Evolutionary conservation across 1,140 invertebrate genomes (phyloP), one percentile per base, ranked within the genome.

Genomic region (Ceratosolen solmsi): DNA sequence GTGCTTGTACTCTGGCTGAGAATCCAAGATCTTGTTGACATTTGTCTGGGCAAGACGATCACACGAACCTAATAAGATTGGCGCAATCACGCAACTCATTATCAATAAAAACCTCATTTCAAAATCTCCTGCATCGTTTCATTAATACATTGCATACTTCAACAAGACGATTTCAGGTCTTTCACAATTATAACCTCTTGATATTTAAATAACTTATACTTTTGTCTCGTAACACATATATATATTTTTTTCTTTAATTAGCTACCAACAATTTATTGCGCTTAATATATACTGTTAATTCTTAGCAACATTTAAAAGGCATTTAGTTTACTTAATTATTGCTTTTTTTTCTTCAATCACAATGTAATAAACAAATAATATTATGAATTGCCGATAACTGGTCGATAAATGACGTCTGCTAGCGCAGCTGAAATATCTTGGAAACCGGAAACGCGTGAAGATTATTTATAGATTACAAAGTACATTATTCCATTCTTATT

Each of bases 1-100:
- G 56, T 91, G 89, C 51, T 86, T 89, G 54, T 91, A 91, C 33
- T 90, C 89, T 0, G 89, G 88, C 56, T 87, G 88, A 25, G 91
- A 88, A 36, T 90, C 90, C 11, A 7, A n/a, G 9, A 30, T 70
- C 46, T 77, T 82, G n/a, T 91, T 91, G 13, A 65, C 65, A 68
- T 81, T 46, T 25, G 84, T 82, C 8, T 86, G 79, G 58, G 80
- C 49, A 54, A 87, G 84, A 83, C 84, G 84, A 76, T 85, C 38
- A 5, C 36, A 27, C 20, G 25, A 73, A 41, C 54, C 38, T 22
- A 25, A 22, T 27, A 74, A 74, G 13, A 80, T 22, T 15, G 27
- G 27, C 46, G 25, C n/a, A 27, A 30, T 72, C 15, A 13, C 41
- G 46, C 70, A 46, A 46, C 7, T 15, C 1, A 73, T 60, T 0